These are phyloP conservation scores for Drosophila ustulata DNA, from an alignment of 2,888 invertebrate species.

Conservation along the genomic window DNA sequence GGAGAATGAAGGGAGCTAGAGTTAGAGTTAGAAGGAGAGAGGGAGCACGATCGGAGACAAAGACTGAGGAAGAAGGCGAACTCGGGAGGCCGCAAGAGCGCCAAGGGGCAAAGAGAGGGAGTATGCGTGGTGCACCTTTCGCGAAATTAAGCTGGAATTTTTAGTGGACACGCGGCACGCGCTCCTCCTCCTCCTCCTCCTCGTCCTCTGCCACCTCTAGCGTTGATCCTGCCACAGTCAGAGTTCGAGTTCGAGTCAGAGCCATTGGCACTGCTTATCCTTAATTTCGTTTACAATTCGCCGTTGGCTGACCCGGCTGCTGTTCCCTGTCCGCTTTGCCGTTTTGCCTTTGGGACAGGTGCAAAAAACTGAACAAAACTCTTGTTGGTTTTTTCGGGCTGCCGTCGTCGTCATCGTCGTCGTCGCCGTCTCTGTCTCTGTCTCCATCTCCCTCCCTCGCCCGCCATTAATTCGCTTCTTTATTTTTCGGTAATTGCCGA, in stretches of 20 bases:
- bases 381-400: constrained; percentile 3
- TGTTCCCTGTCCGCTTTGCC: constrained; percentile 27
- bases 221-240: constrained; percentile 5
- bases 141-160: constrained; percentile 72
- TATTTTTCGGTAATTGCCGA: constrained; percentile 74
- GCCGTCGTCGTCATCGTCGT: no score
- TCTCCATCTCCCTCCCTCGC: neutral
- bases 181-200: constrained; percentile 16
- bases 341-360: constrained; percentile 53
- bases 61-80: constrained; percentile 13
- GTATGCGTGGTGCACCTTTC: constrained; percentile 48
- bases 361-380: constrained; percentile 37
- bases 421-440: neutral
- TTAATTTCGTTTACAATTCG: constrained; percentile 60
- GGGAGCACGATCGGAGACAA: no score
- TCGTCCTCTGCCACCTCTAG: constrained; percentile 11
- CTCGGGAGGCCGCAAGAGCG: constrained; percentile 7
- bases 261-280: constrained; percentile 69
- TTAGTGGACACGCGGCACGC: constrained; percentile 48
- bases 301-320: constrained; percentile 34
- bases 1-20: no score
- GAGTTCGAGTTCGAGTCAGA: constrained; percentile 1
- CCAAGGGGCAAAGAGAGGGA: neutral
- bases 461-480: constrained; percentile 69
- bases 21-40: no score